These are phyloP conservation scores for Heliocidaris tuberculata DNA, from an alignment of 35 echinoderm and acorn worm species.

Conservation along the genomic window DNA sequence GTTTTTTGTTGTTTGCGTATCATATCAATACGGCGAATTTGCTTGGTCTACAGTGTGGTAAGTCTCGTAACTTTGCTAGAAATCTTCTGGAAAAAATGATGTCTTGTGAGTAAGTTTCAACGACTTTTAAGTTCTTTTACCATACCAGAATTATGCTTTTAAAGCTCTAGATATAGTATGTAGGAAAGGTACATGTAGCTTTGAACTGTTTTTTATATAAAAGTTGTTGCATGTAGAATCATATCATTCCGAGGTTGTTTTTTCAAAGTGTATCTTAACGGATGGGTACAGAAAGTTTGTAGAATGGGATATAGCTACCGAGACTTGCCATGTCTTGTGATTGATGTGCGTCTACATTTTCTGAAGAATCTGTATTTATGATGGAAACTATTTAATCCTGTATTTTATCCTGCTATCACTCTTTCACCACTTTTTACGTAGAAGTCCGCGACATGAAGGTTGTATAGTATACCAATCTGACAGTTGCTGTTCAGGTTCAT, in stretches of 20 bases:
- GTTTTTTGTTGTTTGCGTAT: constrained; percentile 12
- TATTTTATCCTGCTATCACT: background rate
- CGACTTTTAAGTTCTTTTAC: background rate
- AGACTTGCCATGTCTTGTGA: background rate
- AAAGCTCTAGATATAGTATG: background rate
- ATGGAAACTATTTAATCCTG: constrained; percentile 3
- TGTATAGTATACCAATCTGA: background rate
- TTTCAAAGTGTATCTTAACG: background rate
- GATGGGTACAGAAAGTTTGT: background rate
- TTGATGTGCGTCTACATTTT: background rate
- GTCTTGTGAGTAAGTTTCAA: background rate
- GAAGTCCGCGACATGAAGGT: background rate
- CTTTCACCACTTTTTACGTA: background rate
- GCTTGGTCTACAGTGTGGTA: background rate
- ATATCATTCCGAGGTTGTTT: background rate
- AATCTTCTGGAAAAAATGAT: background rate
- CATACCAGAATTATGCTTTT: background rate
- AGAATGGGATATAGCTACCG: background rate
- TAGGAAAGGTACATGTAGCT: background rate
- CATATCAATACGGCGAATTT: background rate
- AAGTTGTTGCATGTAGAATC: background rate
- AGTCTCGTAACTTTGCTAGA: background rate
- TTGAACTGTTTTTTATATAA: background rate
- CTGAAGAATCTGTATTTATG: background rate
- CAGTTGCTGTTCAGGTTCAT: background rate